phyloP scores from a whole-genome alignment of 2,113 vertebrate species.

The Sceloporus tristichus region DNA sequence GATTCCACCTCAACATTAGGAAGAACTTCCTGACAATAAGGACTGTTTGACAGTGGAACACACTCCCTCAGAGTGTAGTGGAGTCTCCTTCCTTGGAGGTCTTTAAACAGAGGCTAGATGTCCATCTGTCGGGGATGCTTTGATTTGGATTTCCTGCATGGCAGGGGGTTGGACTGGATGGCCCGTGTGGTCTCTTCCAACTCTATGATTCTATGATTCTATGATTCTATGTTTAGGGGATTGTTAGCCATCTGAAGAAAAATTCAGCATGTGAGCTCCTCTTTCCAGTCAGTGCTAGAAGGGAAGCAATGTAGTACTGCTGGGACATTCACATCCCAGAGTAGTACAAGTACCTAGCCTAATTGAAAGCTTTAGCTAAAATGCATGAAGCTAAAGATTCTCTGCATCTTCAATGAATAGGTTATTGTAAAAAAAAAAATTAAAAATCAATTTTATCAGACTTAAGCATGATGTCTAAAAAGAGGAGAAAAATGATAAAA shows the following conservation, averaged over 20 bases:
- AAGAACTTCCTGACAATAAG: too few species aligned
- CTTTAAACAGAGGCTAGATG: too few species aligned
- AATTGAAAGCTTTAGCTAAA: not conserved
- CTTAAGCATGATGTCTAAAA: not conserved
- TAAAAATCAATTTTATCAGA: not conserved
- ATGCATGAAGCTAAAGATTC: not conserved
- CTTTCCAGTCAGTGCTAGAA: not conserved
- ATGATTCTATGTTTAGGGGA: not conserved
- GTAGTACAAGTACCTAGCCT: not conserved
- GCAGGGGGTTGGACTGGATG: too few species aligned
- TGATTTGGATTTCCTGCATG: too few species aligned
- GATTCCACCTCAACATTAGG: too few species aligned
- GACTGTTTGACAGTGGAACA: too few species aligned
- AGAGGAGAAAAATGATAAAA: not conserved
- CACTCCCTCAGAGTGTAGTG: too few species aligned
- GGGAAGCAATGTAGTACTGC: not conserved
- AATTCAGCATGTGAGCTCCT: not conserved
- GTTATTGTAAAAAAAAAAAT: not conserved
- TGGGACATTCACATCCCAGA: not conserved
- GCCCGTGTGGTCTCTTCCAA: too few species aligned
- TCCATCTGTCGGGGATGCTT: too few species aligned
- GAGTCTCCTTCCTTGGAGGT: too few species aligned
- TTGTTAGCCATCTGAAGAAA: not conserved
- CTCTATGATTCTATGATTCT: too few species aligned
- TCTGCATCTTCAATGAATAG: not conserved